Percentiles rank a stretch among this genome's conserved stretches.
Conservation (phyloP, 2,888 invertebrate species). For the Atethmia centrago region DNA sequence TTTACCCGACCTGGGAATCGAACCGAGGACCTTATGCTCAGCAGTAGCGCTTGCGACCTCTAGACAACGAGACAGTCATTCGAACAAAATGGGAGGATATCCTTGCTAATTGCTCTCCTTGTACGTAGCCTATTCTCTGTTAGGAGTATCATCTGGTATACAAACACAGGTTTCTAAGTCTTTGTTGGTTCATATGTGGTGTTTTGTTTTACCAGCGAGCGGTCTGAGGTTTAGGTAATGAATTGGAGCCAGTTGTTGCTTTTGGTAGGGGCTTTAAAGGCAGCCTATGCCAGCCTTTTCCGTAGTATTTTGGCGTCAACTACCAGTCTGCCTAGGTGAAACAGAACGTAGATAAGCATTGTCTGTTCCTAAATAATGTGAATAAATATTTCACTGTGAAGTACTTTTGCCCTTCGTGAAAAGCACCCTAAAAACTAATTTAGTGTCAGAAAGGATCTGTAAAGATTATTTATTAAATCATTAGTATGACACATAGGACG, state of each 20-base stretch:
- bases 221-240: not conserved
- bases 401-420: not conserved
- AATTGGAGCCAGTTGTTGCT: not conserved
- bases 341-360: not conserved
- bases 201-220: not conserved
- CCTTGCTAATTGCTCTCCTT: conserved; percentile 39
- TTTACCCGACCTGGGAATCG: not conserved
- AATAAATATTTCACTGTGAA: not conserved
- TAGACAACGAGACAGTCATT: not conserved
- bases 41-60: not conserved
- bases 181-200: conserved; percentile 1
- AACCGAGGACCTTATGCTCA: not conserved
- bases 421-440: too few species aligned
- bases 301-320: not conserved
- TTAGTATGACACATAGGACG: too few species aligned
- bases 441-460: too few species aligned
- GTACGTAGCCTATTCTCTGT: conserved; percentile 4
- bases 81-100: not conserved
- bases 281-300: not conserved
- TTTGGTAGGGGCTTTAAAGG: not conserved
- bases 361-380: too few species aligned
- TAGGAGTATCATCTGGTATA: conserved; percentile 17
- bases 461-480: too few species aligned
- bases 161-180: not conserved
- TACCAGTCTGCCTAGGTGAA: not conserved